A percentile compares a stretch with the other conserved stretches of the same genome.
These are phyloP conservation scores for Neopipo cinnamomea DNA, from an alignment of 2,113 vertebrate species.

Conservation along the genomic window DNA sequence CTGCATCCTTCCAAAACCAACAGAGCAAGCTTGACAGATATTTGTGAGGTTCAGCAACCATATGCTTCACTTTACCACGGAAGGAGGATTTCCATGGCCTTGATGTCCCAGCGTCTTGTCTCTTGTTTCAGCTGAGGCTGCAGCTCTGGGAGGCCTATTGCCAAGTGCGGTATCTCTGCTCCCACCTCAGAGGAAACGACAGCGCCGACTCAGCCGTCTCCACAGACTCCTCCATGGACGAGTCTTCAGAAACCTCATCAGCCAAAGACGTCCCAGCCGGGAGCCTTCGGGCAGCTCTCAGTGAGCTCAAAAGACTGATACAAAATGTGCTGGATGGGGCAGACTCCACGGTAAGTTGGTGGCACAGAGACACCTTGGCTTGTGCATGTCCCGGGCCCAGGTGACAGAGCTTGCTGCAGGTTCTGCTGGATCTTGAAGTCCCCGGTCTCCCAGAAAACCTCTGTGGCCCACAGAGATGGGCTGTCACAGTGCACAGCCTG, in stretches of 20 bases:
- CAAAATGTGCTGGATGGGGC: conserved; percentile 92
- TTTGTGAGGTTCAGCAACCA: neutral
- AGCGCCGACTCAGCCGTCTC: conserved; percentile 94
- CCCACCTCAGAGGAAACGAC: conserved; percentile 93
- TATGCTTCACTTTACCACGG: accelerated
- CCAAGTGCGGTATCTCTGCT: conserved; percentile 93
- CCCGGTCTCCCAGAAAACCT: neutral
- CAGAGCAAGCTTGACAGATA: neutral
- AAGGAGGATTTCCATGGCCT: neutral
- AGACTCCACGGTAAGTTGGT: conserved; percentile 86
- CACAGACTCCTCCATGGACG: conserved; percentile 97
- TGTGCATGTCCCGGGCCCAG: neutral
- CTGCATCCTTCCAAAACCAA: neutral
- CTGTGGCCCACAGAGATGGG: neutral
- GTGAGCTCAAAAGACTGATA: conserved; percentile 91
- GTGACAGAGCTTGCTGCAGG: neutral
- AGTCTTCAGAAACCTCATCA: conserved; percentile 95
- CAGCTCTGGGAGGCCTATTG: conserved; percentile 98
- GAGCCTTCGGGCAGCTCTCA: conserved; percentile 88
- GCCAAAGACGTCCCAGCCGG: conserved; percentile 93
- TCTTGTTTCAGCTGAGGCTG: conserved; percentile 83
- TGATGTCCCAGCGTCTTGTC: neutral
- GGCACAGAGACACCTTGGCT: neutral
- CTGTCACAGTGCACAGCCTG: neutral
- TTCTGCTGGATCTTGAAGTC: neutral